phyloP scores from a whole-genome alignment of 2,888 invertebrate genomes.

The Limnephilus marmoratus region DNA sequence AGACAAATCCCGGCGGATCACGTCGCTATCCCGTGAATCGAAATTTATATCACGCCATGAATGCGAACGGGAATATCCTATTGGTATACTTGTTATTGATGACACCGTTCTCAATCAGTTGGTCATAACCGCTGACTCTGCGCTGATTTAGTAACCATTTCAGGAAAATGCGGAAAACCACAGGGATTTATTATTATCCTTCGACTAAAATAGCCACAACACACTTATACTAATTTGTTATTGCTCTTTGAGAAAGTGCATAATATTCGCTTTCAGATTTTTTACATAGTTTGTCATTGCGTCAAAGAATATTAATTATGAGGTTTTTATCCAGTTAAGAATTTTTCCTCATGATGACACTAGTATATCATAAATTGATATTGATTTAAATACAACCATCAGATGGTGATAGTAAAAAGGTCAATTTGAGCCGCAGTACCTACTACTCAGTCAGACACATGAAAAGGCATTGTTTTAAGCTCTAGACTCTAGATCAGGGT shows the following conservation, averaged over 20 bases:
- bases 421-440: no score
- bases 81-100: neutral
- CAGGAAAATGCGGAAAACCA: neutral
- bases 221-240: neutral
- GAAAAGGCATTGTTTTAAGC: no score
- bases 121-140: neutral
- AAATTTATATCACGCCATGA: neutral
- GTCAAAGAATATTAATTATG: no score
- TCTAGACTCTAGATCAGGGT: no score
- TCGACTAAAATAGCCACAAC: neutral
- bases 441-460: no score
- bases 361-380: no score
- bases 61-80: neutral
- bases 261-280: neutral
- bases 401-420: no score
- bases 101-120: neutral
- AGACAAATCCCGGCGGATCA: neutral
- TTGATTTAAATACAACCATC: no score
- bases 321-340: no score
- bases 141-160: neutral
- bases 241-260: neutral
- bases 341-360: no score
- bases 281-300: neutral
- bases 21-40: conserved; percentile 13
- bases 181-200: neutral